Conservation (phyloP, 2,888 invertebrate species). For the Chymomyza fuscimana region DNA sequence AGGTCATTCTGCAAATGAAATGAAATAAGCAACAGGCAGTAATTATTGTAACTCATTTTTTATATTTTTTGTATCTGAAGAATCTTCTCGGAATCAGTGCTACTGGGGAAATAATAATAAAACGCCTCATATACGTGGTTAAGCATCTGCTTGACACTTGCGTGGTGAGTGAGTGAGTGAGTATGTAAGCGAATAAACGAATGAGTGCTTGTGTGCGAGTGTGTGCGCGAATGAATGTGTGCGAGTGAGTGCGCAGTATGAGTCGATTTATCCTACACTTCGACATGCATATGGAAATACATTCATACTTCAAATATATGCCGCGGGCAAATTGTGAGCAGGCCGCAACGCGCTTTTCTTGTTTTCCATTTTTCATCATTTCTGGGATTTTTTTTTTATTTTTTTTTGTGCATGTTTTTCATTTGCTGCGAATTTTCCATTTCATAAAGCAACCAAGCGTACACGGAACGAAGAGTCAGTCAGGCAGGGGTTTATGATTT, state of each 20-base stretch:
- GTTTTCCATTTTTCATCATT: conserved; percentile 13
- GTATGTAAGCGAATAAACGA: no score
- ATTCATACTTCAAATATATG: conserved; percentile 4
- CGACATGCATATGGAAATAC: conserved; percentile 22
- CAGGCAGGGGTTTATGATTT: conserved; percentile 70
- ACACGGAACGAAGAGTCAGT: background rate
- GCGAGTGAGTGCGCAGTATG: background rate
- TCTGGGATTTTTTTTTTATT: conserved; percentile 21
- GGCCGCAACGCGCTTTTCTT: conserved; percentile 23
- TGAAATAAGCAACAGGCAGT: conserved; percentile 13
- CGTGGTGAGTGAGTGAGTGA: background rate
- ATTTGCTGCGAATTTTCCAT: conserved; percentile 70
- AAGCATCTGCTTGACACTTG: background rate
- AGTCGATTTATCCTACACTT: conserved; percentile 55
- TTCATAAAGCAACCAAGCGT: conserved; percentile 66
- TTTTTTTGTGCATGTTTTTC: conserved; percentile 47
- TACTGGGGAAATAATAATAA: conserved; percentile 17
- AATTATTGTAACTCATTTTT: background rate
- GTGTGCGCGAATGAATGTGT: no score
- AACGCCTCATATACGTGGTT: conserved; percentile 7
- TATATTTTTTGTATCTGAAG: background rate
- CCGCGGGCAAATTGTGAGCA: conserved; percentile 25
- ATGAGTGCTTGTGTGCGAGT: no score
- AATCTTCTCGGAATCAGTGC: conserved; percentile 22
- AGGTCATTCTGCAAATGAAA: conserved; percentile 2